Base-by-base conservation (phyloP, 2,797 vertebrate species). In the Sarcoramphus papa region DNA sequence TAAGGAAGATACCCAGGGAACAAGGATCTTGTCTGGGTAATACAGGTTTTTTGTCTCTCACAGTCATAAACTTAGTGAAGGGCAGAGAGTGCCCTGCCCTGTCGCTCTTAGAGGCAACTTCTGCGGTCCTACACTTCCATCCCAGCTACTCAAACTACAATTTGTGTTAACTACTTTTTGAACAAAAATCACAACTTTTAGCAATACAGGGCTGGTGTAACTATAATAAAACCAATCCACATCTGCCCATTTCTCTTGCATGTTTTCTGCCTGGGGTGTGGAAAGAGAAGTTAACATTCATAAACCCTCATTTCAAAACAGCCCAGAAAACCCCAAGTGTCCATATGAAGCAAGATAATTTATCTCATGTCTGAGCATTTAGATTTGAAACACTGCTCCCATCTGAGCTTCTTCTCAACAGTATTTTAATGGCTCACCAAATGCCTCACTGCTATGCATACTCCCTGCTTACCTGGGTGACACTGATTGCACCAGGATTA, bases 21-120 rank as follows among this genome's bases (percentile, higher is more conserved):
- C 48, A 63, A 37, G 57, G 30, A 62, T 62, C 28, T 47, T 62
- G 15, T 40, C 47, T 41, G 54, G 41, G 19, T 56, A 33, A 27
- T 33, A 41, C 14, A 82, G n/a, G 10, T 4, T 30, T 31, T 85
- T 20, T 81, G 19, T 43, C 37, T 60, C 24, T 64, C 0, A 0
- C 25, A 45, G 33, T 43, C 35, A 72, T 16, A 51, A 77, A 18
- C 17, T 59, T 54, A 31, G 45, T 3, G 9, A 53, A 50, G 12
- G 87, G 35, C 20, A 28, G 35, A 47, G 45, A 20, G 33, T 16
- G 6, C 27, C 22, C 72, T 69, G 41, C 12, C 6, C 14, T 40
- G 11, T 50, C 8, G 41, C n/a, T 59, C 54, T 57, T 47, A 4
- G 40, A 28, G 47, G 24, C 70, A 81, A 1, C 14, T 43, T 78